These are phyloP conservation scores for Ophion obscuratus DNA, from an alignment of 2,888 invertebrate species.

Conservation along the genomic window DNA sequence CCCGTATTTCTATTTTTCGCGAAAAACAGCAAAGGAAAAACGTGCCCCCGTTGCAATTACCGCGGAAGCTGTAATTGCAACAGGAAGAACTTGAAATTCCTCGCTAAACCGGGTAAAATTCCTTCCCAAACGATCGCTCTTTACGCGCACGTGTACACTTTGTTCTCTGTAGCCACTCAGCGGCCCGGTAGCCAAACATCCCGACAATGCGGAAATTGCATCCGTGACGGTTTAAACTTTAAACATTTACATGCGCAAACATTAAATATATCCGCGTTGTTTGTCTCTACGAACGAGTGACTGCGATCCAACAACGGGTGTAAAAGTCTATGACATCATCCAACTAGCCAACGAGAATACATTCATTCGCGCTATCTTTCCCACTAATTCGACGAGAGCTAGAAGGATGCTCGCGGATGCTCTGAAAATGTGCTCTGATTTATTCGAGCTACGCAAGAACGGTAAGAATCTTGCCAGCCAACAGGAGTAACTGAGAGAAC, in stretches of 20 bases:
- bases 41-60: conserved; percentile 56
- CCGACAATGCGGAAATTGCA: conserved; percentile 60
- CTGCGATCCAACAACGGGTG: conserved; percentile 10
- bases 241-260: background rate
- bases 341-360: background rate
- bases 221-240: background rate
- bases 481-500: no score
- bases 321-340: background rate
- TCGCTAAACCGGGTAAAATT: conserved; percentile 45
- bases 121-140: conserved; percentile 55
- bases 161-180: conserved; percentile 18
- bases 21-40: conserved; percentile 1
- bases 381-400: no score
- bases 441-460: no score
- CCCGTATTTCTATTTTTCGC: background rate
- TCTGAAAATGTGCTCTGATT: no score
- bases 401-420: no score
- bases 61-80: conserved; percentile 6
- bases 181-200: conserved; percentile 50
- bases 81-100: conserved; percentile 41
- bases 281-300: conserved; percentile 1
- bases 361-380: no score
- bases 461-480: no score
- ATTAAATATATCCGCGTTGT: conserved; percentile 42
- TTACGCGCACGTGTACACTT: conserved; percentile 9